phyloP scores from a whole-genome alignment of 1,140 invertebrate species.

The Nilaparvata lugens region DNA sequence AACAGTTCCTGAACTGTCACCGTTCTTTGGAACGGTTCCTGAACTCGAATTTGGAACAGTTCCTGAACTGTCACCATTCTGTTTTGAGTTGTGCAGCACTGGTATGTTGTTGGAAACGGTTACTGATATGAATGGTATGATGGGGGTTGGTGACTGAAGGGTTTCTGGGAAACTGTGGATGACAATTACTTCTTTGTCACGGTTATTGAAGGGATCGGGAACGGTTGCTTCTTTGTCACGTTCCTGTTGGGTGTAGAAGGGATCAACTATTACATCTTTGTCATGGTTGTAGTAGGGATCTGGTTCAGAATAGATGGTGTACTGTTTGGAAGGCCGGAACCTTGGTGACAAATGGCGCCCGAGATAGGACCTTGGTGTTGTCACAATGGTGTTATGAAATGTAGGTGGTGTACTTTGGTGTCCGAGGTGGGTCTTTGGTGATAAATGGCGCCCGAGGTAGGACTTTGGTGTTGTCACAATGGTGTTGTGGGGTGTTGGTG shows the following conservation, averaged over 20 bases:
- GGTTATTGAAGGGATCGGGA: neutral
- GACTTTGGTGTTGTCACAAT: too few species aligned
- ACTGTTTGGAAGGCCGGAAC: slow-evolving; percentile 27
- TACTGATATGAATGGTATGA: neutral
- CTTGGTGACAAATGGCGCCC: slow-evolving; percentile 18
- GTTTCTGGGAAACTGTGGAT: neutral
- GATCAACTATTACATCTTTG: too few species aligned
- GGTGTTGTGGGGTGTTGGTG: too few species aligned
- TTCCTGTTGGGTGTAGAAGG: too few species aligned
- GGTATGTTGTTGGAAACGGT: neutral
- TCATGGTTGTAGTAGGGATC: slow-evolving; percentile 25
- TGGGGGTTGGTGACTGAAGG: neutral
- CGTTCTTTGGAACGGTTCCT: too few species aligned
- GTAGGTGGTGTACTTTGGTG: slow-evolving; percentile 5
- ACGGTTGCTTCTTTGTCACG: neutral
- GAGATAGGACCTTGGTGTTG: too few species aligned
- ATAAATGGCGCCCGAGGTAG: too few species aligned
- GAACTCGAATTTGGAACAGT: too few species aligned
- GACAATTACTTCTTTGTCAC: neutral
- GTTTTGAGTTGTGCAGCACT: too few species aligned
- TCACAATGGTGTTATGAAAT: too few species aligned
- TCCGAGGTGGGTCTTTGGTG: too few species aligned
- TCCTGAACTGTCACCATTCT: neutral
- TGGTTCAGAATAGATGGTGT: slow-evolving; percentile 25
- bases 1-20: too few species aligned